Evolutionary conservation across 2,797 vertebrate genomes (phyloP), one percentile per base, ranked within the genome.

Genomic region (Acrossocheilus wenchowensis): DNA sequence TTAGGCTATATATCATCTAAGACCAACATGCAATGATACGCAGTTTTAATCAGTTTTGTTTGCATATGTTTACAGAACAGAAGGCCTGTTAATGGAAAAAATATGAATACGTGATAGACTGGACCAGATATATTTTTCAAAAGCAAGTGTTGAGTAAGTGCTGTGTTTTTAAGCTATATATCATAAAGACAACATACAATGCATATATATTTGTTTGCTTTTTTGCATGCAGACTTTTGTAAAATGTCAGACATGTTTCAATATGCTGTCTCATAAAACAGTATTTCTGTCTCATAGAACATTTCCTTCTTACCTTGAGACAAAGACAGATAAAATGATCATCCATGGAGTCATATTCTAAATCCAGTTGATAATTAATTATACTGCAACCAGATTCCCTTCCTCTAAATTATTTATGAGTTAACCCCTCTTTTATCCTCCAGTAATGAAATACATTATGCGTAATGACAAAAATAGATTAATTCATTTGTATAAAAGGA

Each of bases 61-160:
- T 95, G 93, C 95, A 95, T 95, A 94, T 95, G 94, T 93, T 95
- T 93, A 92, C 93, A 95, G 93, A 92, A 94, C 91, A 93, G 93
- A 92, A 92, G 93, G 91, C 93, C 92, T 93, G 92, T 91, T 96
- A 96, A 96, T 95, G 95, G 94, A 95, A 95, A 95, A 95, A 95
- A 94, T 90, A 95, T 95, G 91, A 90, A 92, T 94, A 91, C 94
- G 94, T 95, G 92, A 78, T 89, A 88, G 92, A 89, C 92, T 91
- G 82, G 87, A 90, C 89, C 90, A 88, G 88, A 92, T 91, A n/a
- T n/a, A n/a, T n/a, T 89, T 86, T 64, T 90, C 57, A 34, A 39
- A 78, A 91, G 14, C 88, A 88, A 86, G 83, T 73, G 83, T 66
- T 85, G 57, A 82, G 71, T 82, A 81, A 62, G 81, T 85, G 72